Conservation (phyloP, 2,113 vertebrate genomes). For the Opisthocomus hoazin region DNA sequence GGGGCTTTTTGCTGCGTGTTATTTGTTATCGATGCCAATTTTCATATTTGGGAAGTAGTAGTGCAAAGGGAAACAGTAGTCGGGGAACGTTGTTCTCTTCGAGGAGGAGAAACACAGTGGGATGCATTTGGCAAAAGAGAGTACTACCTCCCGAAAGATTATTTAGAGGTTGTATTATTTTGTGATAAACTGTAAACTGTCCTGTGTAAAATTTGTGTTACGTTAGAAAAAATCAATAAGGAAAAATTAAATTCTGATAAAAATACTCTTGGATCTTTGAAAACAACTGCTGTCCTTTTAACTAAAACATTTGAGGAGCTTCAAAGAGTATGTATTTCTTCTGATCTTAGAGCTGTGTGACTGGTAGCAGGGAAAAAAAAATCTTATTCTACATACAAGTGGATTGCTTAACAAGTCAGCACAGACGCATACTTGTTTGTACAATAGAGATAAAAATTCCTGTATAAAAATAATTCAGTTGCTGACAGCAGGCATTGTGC, state of each 20-base stretch:
- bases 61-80: background rate
- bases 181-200: conserved; percentile 75
- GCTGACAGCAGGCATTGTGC: conserved; percentile 80
- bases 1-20: background rate
- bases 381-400: conserved; percentile 81
- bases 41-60: background rate
- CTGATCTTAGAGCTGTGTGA: conserved; percentile 81
- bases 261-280: conserved; percentile 80
- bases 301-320: conserved; percentile 83
- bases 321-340: conserved; percentile 83
- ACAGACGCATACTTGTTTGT: conserved; percentile 89
- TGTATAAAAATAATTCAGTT: conserved; percentile 86
- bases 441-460: conserved; percentile 82
- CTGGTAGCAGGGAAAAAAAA: conserved; percentile 75
- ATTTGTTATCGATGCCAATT: background rate
- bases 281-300: conserved; percentile 84
- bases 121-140: conserved; percentile 59
- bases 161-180: conserved; percentile 66
- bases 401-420: conserved; percentile 84
- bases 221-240: conserved; percentile 76
- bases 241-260: conserved; percentile 81
- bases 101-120: conserved; percentile 5
- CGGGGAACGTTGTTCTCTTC: background rate
- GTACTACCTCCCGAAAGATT: conserved; percentile 17
- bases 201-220: conserved; percentile 73